Base-by-base conservation (phyloP, 2,113 vertebrate genomes). In the Ondatra zibethicus region DNA sequence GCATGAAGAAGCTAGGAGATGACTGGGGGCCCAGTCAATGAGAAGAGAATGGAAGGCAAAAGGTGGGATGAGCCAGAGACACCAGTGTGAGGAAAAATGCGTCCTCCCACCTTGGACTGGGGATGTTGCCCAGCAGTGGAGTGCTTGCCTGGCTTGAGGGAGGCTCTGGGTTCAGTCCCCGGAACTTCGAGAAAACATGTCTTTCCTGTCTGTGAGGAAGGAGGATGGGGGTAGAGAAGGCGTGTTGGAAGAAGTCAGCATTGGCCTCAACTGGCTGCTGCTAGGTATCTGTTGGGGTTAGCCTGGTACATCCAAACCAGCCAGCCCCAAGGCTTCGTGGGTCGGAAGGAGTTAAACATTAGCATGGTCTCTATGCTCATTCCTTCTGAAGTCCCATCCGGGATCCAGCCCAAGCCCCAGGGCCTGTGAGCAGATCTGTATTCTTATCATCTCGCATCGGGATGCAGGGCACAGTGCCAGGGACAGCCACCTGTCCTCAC, bases 301-400 rank as follows among this genome's bases (percentile, higher is more conserved):
- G 63, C 17, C 52, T n/a, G 31, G 25, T n/a, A 31, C 61, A 21
- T 75, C 23, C 29, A 50, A 50, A 19, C 36, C 7, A 0, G 1
- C 10, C 58, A 14, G 25, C 17, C 39, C n/a, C 23, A 1, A 52
- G 88, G 55, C 4, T 81, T 75, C 77, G 11, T 36, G 61, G 29
- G 29, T 73, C 23, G 13, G 29, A 61, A 55, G 31, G 31, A 6
- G 2, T 7, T 47, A 1, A 75, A 2, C 3, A 23, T 36, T 27
- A 70, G 77, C 75, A 23, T 11, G 10, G 0, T n/a, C 68, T 73
- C 63, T 16, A 0, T 16, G 52, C 29, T 23, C 1, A 13, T 58
- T 50, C 50, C 36, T 50, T 0, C 11, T 2, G 5, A 63, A 50
- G 31, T 25, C 36, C 29, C 2, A 1, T 4, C 3, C 3, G 14